Conservation (phyloP, 2,888 invertebrate genomes). For the Periphyllus acericola region DNA sequence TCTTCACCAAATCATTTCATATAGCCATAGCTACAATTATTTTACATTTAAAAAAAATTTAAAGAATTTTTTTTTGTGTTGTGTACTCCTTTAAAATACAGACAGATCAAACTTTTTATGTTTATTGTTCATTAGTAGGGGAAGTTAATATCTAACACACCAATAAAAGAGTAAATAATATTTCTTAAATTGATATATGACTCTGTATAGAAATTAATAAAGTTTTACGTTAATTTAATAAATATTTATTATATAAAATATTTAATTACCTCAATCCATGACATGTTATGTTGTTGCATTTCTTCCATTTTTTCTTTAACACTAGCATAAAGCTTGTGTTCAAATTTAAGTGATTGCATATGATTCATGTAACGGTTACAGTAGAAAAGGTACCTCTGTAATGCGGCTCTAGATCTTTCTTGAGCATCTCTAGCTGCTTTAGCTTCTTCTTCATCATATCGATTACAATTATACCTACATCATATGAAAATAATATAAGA, state of each 20-base stretch:
- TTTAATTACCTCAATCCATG: constrained; percentile 90
- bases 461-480: constrained; percentile 89
- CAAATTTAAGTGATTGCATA: constrained; percentile 97
- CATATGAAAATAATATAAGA: constrained; percentile 11
- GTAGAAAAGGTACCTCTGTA: constrained; percentile 97
- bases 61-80: no score
- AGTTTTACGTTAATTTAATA: no score
- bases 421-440: constrained; percentile 96
- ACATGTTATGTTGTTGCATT: constrained; percentile 99
- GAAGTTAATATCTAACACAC: no score
- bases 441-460: constrained; percentile 96
- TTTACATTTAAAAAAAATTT: no score
- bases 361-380: constrained; percentile 99
- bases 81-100: no score
- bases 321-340: constrained; percentile 94
- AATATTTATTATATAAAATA: background rate
- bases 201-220: no score
- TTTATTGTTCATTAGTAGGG: no score
- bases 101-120: no score
- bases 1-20: no score
- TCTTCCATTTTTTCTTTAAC: constrained; percentile 99
- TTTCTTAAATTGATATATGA: no score
- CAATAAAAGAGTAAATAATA: no score
- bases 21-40: no score
- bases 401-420: constrained; percentile 90